phyloP scores from a whole-genome alignment of 2,888 invertebrate species.

The Heterodera filipjevi region DNA sequence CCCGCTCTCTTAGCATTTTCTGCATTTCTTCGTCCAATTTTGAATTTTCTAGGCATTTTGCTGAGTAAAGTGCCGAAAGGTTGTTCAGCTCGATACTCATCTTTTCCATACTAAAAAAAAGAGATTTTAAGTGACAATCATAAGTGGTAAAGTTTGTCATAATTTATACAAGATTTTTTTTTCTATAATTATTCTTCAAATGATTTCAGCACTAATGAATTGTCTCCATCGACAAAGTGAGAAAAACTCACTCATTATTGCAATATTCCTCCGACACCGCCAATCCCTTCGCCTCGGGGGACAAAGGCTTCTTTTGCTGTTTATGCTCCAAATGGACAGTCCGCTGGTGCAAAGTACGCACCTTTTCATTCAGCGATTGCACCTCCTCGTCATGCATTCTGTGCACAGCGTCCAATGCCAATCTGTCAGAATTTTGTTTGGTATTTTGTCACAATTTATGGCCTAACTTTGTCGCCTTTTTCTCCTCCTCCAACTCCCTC shows the following conservation, averaged over 20 bases:
- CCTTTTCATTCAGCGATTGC: conserved; percentile 37
- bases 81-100: conserved; percentile 57
- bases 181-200: no score
- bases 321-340: not conserved
- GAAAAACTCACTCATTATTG: conserved; percentile 15
- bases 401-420: conserved; percentile 62
- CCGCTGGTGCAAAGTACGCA: conserved; percentile 31
- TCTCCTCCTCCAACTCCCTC: conserved; percentile 59
- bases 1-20: conserved; percentile 23
- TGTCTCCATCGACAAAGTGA: no score
- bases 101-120: conserved; percentile 43
- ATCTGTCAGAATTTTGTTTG: conserved; percentile 27
- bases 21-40: conserved; percentile 59
- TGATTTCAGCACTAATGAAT: no score
- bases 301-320: not conserved
- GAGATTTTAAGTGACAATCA: not conserved
- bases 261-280: conserved; percentile 18
- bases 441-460: no score
- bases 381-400: conserved; percentile 62
- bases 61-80: conserved; percentile 60
- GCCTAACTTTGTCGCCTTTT: conserved; percentile 52
- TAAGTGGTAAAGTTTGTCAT: no score
- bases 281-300: not conserved
- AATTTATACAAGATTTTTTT: no score
- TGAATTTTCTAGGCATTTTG: conserved; percentile 64